phyloP scores from a whole-genome alignment of 2,888 invertebrate species.

The Drepanosiphum platanoidis region DNA sequence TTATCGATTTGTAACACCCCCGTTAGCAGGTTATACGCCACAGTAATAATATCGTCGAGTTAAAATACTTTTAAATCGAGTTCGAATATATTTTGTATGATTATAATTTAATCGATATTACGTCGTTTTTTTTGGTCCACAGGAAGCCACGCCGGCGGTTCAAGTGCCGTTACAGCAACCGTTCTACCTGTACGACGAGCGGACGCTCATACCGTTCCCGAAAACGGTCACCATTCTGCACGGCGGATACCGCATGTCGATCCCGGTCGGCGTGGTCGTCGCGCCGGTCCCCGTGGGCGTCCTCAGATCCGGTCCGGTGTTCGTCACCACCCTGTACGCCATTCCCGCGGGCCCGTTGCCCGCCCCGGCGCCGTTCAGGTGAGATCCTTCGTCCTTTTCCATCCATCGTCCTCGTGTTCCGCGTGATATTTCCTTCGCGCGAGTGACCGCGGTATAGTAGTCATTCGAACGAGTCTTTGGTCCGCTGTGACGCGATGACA shows the following conservation, averaged over 20 bases:
- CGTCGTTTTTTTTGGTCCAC: slow-evolving; percentile 62
- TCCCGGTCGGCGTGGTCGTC: slow-evolving; percentile 68
- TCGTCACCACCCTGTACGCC: slow-evolving; percentile 68
- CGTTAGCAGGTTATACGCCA: too few species aligned
- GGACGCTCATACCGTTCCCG: slow-evolving; percentile 68
- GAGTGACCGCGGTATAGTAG: too few species aligned
- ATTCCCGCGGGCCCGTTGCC: slow-evolving; percentile 67
- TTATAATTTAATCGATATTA: too few species aligned
- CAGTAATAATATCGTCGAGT: too few species aligned
- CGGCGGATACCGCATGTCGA: slow-evolving; percentile 67
- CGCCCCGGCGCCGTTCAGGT: slow-evolving; percentile 64
- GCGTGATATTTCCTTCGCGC: neutral
- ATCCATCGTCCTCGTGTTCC: neutral
- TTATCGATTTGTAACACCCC: too few species aligned
- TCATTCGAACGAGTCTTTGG: too few species aligned
- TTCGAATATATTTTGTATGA: too few species aligned
- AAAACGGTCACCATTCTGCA: slow-evolving; percentile 67
- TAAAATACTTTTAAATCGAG: too few species aligned
- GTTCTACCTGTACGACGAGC: slow-evolving; percentile 67
- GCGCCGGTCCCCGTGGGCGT: slow-evolving; percentile 67
- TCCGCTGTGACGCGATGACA: too few species aligned
- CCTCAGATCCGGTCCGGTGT: slow-evolving; percentile 66
- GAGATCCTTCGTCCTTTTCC: slow-evolving; percentile 13
- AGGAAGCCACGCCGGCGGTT: slow-evolving; percentile 69
- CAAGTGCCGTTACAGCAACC: slow-evolving; percentile 68